These are phyloP conservation scores for Tragelaphus scriptus DNA, from an alignment of 2,113 vertebrate species.

Conservation along the genomic window DNA sequence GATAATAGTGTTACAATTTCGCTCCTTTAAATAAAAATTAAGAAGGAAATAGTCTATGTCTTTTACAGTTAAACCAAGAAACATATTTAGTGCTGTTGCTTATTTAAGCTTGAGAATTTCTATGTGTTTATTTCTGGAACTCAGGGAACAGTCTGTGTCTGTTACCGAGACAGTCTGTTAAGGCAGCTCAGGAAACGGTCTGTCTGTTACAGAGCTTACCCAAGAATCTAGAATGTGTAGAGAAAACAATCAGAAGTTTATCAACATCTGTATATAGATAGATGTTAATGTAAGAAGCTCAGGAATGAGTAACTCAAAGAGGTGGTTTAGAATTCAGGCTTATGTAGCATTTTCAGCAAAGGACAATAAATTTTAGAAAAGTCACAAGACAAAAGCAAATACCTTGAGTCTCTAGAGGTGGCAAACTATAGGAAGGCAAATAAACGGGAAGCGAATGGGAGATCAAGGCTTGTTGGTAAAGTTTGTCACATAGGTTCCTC, in stretches of 20 bases:
- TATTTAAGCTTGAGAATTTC: neutral
- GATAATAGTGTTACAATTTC: neutral
- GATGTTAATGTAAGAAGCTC: neutral
- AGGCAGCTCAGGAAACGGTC: neutral
- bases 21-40: neutral
- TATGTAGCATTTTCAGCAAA: neutral
- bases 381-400: neutral
- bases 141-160: neutral
- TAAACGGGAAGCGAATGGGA: neutral
- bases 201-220: neutral
- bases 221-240: neutral
- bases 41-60: neutral
- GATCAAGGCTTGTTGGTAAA: neutral
- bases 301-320: neutral
- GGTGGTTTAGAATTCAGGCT: neutral
- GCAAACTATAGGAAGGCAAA: neutral
- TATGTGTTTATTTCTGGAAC: neutral
- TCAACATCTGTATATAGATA: neutral
- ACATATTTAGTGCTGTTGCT: neutral
- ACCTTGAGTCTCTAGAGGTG: neutral
- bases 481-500: neutral
- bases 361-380: neutral
- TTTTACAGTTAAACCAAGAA: neutral
- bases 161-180: neutral
- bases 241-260: neutral